A percentile compares a stretch with the other conserved stretches of the same genome.
These are phyloP conservation scores for Andinoacara biseriatus DNA, from an alignment of 2,113 vertebrate species.

Conservation along the genomic window DNA sequence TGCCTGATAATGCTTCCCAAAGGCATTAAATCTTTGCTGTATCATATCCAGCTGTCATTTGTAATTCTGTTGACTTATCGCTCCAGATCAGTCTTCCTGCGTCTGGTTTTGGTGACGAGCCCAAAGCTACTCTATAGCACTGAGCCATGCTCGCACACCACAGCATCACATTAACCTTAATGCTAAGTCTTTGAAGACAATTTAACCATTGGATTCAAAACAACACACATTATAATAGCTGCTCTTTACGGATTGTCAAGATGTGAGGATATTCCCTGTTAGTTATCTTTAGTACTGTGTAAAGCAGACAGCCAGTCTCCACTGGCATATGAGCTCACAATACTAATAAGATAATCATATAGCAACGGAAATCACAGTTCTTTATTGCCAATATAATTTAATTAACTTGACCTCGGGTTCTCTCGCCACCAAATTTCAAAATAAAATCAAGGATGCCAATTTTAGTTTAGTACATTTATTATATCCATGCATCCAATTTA, in stretches of 20 bases:
- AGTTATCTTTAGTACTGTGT: background rate
- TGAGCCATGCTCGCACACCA: background rate
- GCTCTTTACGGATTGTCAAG: background rate
- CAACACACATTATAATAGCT: background rate
- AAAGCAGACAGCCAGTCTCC: background rate
- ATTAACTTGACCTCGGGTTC: constrained; percentile 55
- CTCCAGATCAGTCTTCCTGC: constrained; percentile 61
- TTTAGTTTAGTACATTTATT: background rate
- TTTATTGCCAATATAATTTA: constrained; percentile 37
- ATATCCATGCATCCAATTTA: too few relatives aligned
- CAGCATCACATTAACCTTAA: background rate
- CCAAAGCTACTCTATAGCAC: background rate
- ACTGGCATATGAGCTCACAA: constrained; percentile 20
- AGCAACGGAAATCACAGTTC: constrained; percentile 56
- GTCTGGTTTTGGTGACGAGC: constrained; percentile 55
- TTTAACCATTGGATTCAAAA: background rate
- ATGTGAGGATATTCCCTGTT: background rate
- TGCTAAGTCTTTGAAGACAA: background rate
- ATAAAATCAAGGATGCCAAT: constrained; percentile 12
- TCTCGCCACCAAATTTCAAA: constrained; percentile 17
- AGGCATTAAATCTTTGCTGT: constrained; percentile 29
- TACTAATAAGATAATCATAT: constrained; percentile 47
- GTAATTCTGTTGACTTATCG: constrained; percentile 65
- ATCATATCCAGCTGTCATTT: constrained; percentile 56
- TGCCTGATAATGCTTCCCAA: background rate